phyloP scores from a whole-genome alignment of 30 jellyfish, hydroid and myxozoan species.

The Nemopilema nomurai region DNA sequence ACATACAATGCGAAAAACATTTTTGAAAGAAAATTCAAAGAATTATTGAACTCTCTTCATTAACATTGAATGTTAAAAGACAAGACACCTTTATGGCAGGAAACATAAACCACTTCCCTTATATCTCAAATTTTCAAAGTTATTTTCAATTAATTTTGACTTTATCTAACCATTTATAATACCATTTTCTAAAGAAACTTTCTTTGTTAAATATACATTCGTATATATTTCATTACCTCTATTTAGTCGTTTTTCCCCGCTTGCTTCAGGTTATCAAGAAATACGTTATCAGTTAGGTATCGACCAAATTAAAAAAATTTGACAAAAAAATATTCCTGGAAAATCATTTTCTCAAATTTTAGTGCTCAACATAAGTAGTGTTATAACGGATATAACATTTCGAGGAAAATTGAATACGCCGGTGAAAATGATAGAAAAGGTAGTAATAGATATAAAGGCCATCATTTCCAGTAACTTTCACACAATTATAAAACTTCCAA shows the following conservation, averaged over 20 bases:
- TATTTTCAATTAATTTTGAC: not conserved
- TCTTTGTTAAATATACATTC: not conserved
- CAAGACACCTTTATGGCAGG: not conserved
- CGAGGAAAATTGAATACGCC: not conserved
- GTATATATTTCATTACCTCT: not conserved
- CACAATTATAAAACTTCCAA: too few species aligned
- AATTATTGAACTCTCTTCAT: not conserved
- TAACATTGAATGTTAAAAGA: not conserved
- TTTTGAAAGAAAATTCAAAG: not conserved
- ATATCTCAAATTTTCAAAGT: not conserved
- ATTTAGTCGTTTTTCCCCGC: not conserved
- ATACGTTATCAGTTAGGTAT: not conserved
- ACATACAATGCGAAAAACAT: not conserved
- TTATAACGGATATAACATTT: not conserved
- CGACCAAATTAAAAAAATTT: not conserved
- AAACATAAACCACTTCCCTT: not conserved
- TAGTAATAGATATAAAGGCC: too few species aligned
- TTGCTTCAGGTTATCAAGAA: not conserved
- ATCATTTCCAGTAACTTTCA: too few species aligned
- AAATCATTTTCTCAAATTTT: too few species aligned
- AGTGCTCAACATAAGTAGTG: too few species aligned
- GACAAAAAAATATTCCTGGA: too few species aligned
- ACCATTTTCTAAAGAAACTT: not conserved
- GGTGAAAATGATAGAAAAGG: too few species aligned
- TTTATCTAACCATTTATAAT: not conserved